These are phyloP conservation scores for Ischnus inquisitorius DNA, from an alignment of 2,888 invertebrate species.

Conservation along the genomic window DNA sequence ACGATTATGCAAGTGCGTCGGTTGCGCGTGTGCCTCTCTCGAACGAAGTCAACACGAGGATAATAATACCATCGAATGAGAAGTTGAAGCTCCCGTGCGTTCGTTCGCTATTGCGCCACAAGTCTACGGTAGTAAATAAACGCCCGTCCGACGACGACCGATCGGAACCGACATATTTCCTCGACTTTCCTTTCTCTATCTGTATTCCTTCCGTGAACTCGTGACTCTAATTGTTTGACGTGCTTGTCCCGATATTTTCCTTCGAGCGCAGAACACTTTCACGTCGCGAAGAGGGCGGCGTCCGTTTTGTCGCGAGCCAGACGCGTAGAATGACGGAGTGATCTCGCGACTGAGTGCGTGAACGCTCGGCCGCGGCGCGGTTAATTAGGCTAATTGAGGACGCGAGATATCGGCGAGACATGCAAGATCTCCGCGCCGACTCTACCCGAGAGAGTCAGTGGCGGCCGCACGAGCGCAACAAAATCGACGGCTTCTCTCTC, in stretches of 20 bases:
- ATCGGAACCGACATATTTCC: conserved; percentile 35
- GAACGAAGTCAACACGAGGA: conserved; percentile 35
- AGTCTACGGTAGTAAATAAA: conserved; percentile 21
- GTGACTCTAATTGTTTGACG: neutral
- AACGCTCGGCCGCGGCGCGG: conserved; percentile 44
- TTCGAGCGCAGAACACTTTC: conserved; percentile 12
- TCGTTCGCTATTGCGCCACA: conserved; percentile 48
- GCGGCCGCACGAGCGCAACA: conserved; percentile 3
- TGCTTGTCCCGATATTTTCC: neutral
- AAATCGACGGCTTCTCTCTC: conserved; percentile 23
- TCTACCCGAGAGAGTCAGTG: conserved; percentile 15
- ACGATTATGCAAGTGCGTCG: conserved; percentile 57
- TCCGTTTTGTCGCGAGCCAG: neutral
- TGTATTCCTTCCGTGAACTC: neutral
- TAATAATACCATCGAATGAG: conserved; percentile 52
- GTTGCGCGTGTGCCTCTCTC: conserved; percentile 5
- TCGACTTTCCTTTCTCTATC: conserved; percentile 8
- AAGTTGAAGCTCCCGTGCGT: conserved; percentile 51
- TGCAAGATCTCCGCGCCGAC: conserved; percentile 21
- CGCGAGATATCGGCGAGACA: conserved; percentile 63
- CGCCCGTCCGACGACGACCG: conserved; percentile 23
- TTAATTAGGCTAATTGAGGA: conserved; percentile 77
- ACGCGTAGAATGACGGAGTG: conserved; percentile 5
- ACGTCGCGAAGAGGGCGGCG: neutral
- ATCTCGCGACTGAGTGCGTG: conserved; percentile 68